phyloP scores from a whole-genome alignment of 2,797 vertebrate genomes.

The Aldrovandia affinis region DNA sequence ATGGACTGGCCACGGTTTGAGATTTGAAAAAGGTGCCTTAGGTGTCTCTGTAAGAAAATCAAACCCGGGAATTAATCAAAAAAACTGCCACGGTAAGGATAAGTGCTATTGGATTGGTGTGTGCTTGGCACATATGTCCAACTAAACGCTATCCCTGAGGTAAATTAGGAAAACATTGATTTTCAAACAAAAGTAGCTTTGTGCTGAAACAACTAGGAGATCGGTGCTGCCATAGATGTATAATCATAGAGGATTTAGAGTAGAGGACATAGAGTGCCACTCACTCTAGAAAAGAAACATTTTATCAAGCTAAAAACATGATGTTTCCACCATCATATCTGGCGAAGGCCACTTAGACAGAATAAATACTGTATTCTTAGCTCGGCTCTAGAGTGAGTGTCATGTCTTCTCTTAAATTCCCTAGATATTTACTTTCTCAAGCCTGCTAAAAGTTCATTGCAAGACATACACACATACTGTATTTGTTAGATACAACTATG shows the following conservation, averaged over 20 bases:
- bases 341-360: neutral
- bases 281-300: neutral
- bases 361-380: neutral
- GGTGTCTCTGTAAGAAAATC: neutral
- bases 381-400: neutral
- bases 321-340: conserved; percentile 3
- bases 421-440: neutral
- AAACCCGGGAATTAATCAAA: neutral
- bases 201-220: neutral
- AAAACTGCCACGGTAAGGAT: neutral
- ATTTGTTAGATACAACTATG: neutral
- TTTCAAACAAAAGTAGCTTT: neutral
- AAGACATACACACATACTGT: neutral
- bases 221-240: neutral
- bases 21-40: neutral
- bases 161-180: neutral
- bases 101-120: neutral
- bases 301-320: neutral
- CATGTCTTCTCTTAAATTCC: neutral
- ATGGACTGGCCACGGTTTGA: neutral
- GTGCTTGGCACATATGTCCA: neutral
- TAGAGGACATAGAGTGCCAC: no score
- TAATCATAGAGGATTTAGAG: neutral
- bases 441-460: neutral
- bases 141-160: no score